A percentile compares a stretch with the other conserved stretches of the same genome.
Conservation (phyloP, 1,140 invertebrate genomes). For the Neotoxoptera formosana region DNA sequence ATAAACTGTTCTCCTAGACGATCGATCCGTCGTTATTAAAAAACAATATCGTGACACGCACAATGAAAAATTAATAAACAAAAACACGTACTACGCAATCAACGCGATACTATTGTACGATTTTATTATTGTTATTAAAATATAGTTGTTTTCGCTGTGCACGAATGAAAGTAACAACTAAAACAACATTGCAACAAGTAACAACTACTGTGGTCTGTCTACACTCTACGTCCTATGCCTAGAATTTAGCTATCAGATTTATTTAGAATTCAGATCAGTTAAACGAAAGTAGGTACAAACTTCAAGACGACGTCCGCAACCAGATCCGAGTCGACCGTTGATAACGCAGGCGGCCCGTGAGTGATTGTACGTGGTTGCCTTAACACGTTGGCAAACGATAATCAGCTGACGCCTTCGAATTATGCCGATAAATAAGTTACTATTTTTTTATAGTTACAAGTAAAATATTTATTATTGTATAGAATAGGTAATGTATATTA, state of each 20-base stretch:
- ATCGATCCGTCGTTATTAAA: not conserved
- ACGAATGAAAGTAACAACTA: not conserved
- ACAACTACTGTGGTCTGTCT: not conserved
- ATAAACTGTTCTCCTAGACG: not conserved
- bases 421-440: too few species aligned
- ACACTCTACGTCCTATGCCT: not conserved
- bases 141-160: not conserved
- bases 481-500: too few species aligned
- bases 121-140: not conserved
- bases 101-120: not conserved
- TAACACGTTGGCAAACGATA: constrained; percentile 32
- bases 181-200: not conserved
- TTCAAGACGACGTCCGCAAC: not conserved
- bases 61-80: not conserved
- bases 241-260: not conserved
- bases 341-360: not conserved
- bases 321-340: not conserved
- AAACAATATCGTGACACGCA: not conserved
- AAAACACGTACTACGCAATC: not conserved
- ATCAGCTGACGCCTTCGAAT: constrained; percentile 16
- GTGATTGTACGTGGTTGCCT: not conserved
- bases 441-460: too few species aligned
- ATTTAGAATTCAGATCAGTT: not conserved
- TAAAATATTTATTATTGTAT: too few species aligned
- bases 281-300: not conserved